These are phyloP conservation scores for Morphnarchus princeps DNA, from an alignment of 2,113 vertebrate species.

Conservation along the genomic window DNA sequence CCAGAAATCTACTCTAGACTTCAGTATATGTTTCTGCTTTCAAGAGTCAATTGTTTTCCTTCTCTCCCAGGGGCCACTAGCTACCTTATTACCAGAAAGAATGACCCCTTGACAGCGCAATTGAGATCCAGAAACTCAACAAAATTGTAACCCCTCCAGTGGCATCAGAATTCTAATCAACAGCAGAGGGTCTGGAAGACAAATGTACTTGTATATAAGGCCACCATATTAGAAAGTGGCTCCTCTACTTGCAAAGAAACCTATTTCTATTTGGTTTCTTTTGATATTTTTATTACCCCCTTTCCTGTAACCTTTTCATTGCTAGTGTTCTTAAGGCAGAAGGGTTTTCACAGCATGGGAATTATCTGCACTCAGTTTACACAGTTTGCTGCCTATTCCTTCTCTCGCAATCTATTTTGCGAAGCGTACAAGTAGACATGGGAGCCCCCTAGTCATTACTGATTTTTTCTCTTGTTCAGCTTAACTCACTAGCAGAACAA, in stretches of 20 bases:
- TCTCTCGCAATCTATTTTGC: conserved; percentile 29
- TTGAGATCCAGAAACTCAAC: conserved; percentile 65
- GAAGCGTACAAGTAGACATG: background rate
- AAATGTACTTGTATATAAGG: conserved; percentile 55
- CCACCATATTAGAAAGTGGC: conserved; percentile 51
- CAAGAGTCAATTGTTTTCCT: conserved; percentile 64
- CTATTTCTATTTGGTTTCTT: conserved; percentile 41
- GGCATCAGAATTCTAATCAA: conserved; percentile 66
- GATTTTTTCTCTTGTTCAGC: background rate
- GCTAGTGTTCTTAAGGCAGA: conserved; percentile 33
- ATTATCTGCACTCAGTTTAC: conserved; percentile 44
- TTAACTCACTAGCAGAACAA: conserved; percentile 4
- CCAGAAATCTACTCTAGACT: conserved; percentile 60
- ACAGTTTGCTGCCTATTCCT: conserved; percentile 46
- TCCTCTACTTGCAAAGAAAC: conserved; percentile 59
- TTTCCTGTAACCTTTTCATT: conserved; percentile 58
- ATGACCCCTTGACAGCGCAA: conserved; percentile 65
- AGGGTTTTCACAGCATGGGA: conserved; percentile 38
- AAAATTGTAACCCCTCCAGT: conserved; percentile 65
- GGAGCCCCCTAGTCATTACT: background rate
- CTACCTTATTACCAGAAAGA: conserved; percentile 74
- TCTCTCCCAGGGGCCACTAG: conserved; percentile 65
- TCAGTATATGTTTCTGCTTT: conserved; percentile 62
- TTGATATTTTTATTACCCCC: conserved; percentile 58
- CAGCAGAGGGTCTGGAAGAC: conserved; percentile 67